phyloP scores from a whole-genome alignment of 2,888 invertebrate species.

The Hypomecis atomaria region DNA sequence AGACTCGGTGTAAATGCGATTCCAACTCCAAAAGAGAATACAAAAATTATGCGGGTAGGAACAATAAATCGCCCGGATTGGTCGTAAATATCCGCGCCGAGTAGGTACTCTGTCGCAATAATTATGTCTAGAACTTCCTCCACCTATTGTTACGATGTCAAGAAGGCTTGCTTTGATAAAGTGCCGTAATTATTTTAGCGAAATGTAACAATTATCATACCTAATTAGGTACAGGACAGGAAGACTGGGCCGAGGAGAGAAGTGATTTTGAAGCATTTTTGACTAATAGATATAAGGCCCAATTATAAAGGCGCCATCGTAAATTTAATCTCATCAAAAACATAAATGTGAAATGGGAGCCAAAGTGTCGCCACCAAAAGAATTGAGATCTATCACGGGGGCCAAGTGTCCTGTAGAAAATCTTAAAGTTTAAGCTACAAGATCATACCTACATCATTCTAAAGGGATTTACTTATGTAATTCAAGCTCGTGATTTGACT shows the following conservation, averaged over 20 bases:
- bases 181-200: slow-evolving; percentile 13
- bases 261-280: no score
- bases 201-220: slow-evolving; percentile 10
- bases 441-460: no score
- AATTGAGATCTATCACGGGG: no score
- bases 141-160: slow-evolving; percentile 17
- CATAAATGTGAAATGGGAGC: no score
- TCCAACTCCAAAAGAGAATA: background rate
- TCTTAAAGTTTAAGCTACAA: no score
- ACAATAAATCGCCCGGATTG: slow-evolving; percentile 20
- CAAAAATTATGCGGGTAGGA: slow-evolving; percentile 27
- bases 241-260: background rate
- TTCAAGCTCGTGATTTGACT: no score
- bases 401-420: no score
- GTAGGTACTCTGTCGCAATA: slow-evolving; percentile 27
- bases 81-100: slow-evolving; percentile 21
- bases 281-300: no score
- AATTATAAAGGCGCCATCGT: no score
- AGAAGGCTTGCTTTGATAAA: slow-evolving; percentile 14
- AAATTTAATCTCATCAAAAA: no score
- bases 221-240: slow-evolving; percentile 7
- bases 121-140: slow-evolving; percentile 23
- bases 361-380: no score
- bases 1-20: background rate
- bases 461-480: no score